Evolutionary conservation across 2,797 vertebrate genomes (phyloP), one percentile per base, ranked within the genome.

Genomic region (Amazona ochrocephala): DNA sequence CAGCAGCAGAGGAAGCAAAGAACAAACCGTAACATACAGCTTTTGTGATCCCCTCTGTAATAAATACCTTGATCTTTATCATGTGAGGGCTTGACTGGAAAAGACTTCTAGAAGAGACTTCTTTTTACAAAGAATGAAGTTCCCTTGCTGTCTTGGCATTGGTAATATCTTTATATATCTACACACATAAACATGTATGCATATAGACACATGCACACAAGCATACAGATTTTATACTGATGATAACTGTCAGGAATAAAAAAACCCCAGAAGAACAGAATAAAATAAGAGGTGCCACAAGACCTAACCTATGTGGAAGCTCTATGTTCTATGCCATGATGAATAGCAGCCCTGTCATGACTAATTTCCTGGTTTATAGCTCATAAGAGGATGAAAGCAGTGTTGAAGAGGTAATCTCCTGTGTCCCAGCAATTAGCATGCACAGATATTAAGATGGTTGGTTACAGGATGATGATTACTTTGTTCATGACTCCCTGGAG

Each of bases 361-460:
- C 70, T 79, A 45, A 93, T 78, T 91, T 85, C 56, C 64, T 24
- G 22, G 75, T 0, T 83, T 87, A 95, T 82, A 83, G 87, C 44
- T 88, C 58, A 2, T 47, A 87, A 90, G 83, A 89, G 66, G 87
- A 89, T 78, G 87, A 95, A 87, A 91, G 60, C 60, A 60, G 73
- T 17, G 34, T 19, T 82, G 89, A 84, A 90, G 82, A 76, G 76
- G 58, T 86, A 87, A 88, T 79, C 84, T 78, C 73, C 44, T 47
- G 41, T 84, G 89, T 88, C 79, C 37, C 47, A 37, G 72, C 64
- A 94, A 92, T 86, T 89, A 85, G 50, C 21, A 67, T 9, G 79
- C 91, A 88, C 77, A 92, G 93, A 93, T 81, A 94, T 90, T 87
- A 94, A 65, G 62, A 65, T 17, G 68, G 78, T 27, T 92, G 42